Conservation (phyloP, 92 coral and sea anemone species). For the Zoanthus solanderi region DNA sequence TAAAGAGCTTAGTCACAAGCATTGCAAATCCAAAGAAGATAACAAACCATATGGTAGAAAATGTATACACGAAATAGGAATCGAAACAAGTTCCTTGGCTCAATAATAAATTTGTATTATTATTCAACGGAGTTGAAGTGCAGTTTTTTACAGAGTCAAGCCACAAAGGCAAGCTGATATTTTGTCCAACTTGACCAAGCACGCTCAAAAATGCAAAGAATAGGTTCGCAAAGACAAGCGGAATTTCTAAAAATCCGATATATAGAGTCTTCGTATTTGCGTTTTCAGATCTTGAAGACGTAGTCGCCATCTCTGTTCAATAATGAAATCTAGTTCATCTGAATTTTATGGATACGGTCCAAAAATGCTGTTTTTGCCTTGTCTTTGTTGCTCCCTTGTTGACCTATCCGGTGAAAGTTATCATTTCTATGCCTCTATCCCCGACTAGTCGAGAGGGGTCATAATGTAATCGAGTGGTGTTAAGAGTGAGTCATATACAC, state of each 20-base stretch:
- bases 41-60: neutral
- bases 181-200: conserved; percentile 60
- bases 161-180: conserved; percentile 62
- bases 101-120: neutral
- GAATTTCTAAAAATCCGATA: conserved; percentile 4
- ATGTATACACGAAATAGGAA: conserved; percentile 2
- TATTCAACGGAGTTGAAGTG: neutral
- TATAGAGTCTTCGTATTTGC: conserved; percentile 9
- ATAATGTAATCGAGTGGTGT: too few relatives aligned
- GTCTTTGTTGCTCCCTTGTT: too few relatives aligned
- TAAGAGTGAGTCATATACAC: too few relatives aligned
- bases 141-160: conserved; percentile 46
- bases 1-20: neutral
- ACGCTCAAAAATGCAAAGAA: conserved; percentile 59
- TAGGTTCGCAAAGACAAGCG: conserved; percentile 26
- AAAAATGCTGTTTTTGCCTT: too few relatives aligned
- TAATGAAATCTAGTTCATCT: too few relatives aligned
- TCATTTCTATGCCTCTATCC: too few relatives aligned
- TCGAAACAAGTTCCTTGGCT: neutral
- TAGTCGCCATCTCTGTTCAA: neutral
- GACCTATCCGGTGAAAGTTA: too few relatives aligned
- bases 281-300: neutral
- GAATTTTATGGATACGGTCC: too few relatives aligned
- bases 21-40: conserved; percentile 27
- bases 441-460: too few relatives aligned